Base-by-base conservation (phyloP, 1,140 invertebrate genomes). In the Pararge aegeria region DNA sequence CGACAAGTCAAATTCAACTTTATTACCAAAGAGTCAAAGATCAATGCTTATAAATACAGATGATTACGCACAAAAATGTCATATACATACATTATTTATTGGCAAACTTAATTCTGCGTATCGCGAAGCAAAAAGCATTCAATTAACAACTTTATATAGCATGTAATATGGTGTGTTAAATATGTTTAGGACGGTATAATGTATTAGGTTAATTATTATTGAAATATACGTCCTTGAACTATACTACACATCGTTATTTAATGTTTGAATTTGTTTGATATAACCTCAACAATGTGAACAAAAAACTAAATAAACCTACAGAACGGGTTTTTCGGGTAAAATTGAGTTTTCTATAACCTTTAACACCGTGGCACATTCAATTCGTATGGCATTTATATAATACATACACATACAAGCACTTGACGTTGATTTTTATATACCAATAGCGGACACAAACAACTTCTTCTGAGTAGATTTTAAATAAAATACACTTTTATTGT, bases 161-260 rank as follows among this genome's bases (percentile, higher is more conserved):
- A 16, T 15, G 21, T 13, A 13, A 49, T 49, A 49, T 1, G 15
- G 46, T 29, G n/a, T n/a, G 6, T 13, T 7, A 27, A 2, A 49
- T 27, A 15, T 27, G 27, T 49, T 12, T 10, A 42, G 38, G 10
- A 46, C 2, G 3, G 0, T 20, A 49, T 20, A 49, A 12, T 10
- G 21, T 24, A 13, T 27, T 27, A 16, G 46, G 46, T 29, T 27
- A 49, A 49, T 49, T 49, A 49, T 13, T 49, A 49, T 49, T 49
- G 18, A 49, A 49, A 48, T 55, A 55, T 55, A 55, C 53, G 53
- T 29, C 53, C 53, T 55, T 55, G 53, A 55, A 46, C 53, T 55
- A 55, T 55, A 46, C 34, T 34, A 34, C 30, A 34, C 30, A 46
- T 30, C 27, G 40, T 10, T 46, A 46, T 46, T 53, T 40, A 46